Percentiles rank a stretch among this genome's conserved stretches.
Evolutionary conservation across 2,888 invertebrate species (phyloP).

Genomic region (Thera britannica): DNA sequence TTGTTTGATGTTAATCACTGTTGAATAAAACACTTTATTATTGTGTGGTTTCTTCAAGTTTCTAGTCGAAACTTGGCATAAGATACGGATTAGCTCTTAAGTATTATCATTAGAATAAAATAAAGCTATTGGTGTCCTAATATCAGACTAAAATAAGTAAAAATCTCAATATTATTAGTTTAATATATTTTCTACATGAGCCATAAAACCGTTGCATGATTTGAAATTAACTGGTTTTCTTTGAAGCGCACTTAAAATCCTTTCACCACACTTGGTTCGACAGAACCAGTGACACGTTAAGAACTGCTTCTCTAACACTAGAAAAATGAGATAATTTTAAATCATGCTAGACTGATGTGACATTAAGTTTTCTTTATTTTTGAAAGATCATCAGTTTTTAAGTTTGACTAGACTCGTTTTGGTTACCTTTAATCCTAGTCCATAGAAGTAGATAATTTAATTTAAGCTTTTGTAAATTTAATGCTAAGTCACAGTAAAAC

Average conservation of each 20-base stretch:
- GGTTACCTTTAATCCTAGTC: constrained; percentile 79
- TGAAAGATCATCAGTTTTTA: neutral
- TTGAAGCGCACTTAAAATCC: no score
- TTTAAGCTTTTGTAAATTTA: constrained; percentile 72
- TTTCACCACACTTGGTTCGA: no score
- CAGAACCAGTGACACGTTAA: no score
- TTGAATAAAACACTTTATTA: constrained; percentile 19
- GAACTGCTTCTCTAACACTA: neutral
- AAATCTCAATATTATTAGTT: constrained; percentile 14
- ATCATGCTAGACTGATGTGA: neutral
- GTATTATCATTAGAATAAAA: constrained; percentile 43
- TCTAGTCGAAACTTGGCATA: constrained; percentile 15
- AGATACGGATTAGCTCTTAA: constrained; percentile 28
- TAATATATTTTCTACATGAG: neutral
- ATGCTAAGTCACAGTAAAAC: constrained; percentile 31
- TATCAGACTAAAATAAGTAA: constrained; percentile 36
- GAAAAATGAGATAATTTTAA: neutral
- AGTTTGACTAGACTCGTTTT: constrained; percentile 32
- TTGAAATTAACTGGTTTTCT: neutral
- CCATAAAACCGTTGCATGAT: neutral
- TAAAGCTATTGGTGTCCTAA: constrained; percentile 42
- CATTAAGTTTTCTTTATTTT: neutral
- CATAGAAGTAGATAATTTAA: constrained; percentile 59
- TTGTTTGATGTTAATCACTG: constrained; percentile 20
- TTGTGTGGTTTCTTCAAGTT: constrained; percentile 18